These are phyloP conservation scores for Conus canariensis DNA, from an alignment of 2,888 invertebrate genomes.

Conservation along the genomic window DNA sequence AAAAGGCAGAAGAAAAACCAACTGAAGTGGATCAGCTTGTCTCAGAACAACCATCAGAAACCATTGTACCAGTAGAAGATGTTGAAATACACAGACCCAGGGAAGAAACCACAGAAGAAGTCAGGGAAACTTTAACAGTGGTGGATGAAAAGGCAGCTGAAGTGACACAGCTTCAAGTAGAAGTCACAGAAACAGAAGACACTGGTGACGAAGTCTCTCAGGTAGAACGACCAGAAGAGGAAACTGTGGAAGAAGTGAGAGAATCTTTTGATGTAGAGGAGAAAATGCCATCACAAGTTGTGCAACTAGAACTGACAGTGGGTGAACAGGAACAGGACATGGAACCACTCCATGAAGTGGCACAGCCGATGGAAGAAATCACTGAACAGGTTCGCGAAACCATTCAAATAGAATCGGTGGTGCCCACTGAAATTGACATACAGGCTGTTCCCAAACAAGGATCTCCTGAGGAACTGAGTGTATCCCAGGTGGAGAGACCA, in stretches of 20 bases:
- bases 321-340: constrained; percentile 42
- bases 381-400: constrained; percentile 48
- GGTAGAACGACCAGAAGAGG: constrained; percentile 47
- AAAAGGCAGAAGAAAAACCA: constrained; percentile 17
- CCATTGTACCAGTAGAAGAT: constrained; percentile 28
- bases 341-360: constrained; percentile 43
- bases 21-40: constrained; percentile 34
- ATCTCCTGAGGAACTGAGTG: constrained; percentile 41
- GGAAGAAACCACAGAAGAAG: constrained; percentile 48
- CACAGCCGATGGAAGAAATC: constrained; percentile 50
- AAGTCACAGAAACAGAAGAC: constrained; percentile 39
- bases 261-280: constrained; percentile 47
- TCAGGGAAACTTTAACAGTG: constrained; percentile 49
- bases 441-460: constrained; percentile 55
- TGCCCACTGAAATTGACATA: constrained; percentile 47
- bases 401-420: constrained; percentile 50
- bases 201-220: constrained; percentile 43
- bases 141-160: constrained; percentile 35
- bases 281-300: constrained; percentile 45
- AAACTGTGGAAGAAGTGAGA: constrained; percentile 43
- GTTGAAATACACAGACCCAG: constrained; percentile 45
- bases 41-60: constrained; percentile 35
- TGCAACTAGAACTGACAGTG: constrained; percentile 41
- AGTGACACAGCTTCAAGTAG: constrained; percentile 43
- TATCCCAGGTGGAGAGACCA: constrained; percentile 32